Base-by-base conservation (phyloP, 64 coral and sea anemone species). In the Trachythela sp. region DNA sequence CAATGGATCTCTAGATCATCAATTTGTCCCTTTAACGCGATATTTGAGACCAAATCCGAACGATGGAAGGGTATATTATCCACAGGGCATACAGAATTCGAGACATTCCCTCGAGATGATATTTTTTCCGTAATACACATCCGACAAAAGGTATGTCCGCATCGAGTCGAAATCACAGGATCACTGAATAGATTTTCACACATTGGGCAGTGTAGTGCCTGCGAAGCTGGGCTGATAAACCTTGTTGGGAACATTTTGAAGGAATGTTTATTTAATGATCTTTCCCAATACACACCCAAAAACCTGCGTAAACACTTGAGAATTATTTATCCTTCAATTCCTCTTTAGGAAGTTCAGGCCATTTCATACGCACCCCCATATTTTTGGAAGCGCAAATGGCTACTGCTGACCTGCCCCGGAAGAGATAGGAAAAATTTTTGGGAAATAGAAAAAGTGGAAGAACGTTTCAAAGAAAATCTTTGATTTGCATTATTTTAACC, bases 141-240 rank as follows among this genome's bases (percentile, higher is more conserved):
- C 39, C 94, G 91, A 49, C 96, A 99, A 76, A 99, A 99, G 22
- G 96, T 95, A 85, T 99, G 96, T 24, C 96, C 96, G 87, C 96
- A 99, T 83, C 92, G 83, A 40, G 96, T 99, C 0, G 96, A 99
- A 85, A 99, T 99, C 31, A 93, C 92, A 35, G 96, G 96, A 67
- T 99, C 96, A 20, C 36, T 85, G 35, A 99, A 94, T 2, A 99
- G 86, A 48, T 86, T 90, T 8, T 77, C 94, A 48, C 96, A 99
- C 39, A 94, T 88, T 29, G 96, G 92, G 48, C 96, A 99, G 83
- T 95, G 91, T 11, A 99, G 87, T 41, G 91, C 92, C 22, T 95
- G 91, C 0, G 96, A 99, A 1, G 93, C 91, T 14, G 91, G 88
- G n/a, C 85, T 87, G 8, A 99, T 94, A 86, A 99, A 94, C 54